These are phyloP conservation scores for Protobothrops flavoviridis DNA, from an alignment of 2,113 vertebrate genomes.

Conservation along the genomic window DNA sequence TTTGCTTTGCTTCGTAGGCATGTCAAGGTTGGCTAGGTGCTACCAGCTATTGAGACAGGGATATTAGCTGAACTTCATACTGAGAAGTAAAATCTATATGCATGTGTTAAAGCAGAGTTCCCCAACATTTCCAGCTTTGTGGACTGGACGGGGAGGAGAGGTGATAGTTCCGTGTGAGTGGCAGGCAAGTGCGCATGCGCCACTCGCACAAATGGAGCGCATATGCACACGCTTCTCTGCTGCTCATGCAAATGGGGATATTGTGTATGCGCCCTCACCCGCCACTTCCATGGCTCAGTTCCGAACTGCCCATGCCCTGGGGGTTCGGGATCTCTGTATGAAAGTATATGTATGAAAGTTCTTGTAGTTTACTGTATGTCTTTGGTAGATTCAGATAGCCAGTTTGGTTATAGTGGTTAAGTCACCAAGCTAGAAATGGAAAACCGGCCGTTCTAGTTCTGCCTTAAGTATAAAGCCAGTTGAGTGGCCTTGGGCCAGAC, in stretches of 20 bases:
- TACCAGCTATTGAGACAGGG: neutral
- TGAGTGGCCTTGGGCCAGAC: neutral
- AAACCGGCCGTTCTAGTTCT: neutral
- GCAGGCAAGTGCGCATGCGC: neutral
- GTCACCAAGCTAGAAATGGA: neutral
- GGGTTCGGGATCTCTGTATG: neutral
- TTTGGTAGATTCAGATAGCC: neutral
- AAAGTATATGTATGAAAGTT: neutral
- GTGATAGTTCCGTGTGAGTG: neutral
- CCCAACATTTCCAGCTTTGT: neutral
- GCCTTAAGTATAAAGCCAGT: neutral
- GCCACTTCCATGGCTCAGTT: neutral
- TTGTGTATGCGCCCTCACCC: neutral
- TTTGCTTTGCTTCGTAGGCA: neutral
- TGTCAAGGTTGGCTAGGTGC: neutral
- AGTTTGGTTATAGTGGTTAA: neutral
- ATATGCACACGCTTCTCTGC: no score
- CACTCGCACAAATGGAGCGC: neutral
- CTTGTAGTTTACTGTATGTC: neutral
- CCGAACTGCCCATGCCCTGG: no score
- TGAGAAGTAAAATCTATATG: neutral
- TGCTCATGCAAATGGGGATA: no score
- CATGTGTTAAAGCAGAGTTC: neutral
- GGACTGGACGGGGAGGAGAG: no score
- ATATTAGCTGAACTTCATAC: neutral